These are phyloP conservation scores for Hiodon alosoides DNA, from an alignment of 2,113 vertebrate genomes.

Conservation along the genomic window DNA sequence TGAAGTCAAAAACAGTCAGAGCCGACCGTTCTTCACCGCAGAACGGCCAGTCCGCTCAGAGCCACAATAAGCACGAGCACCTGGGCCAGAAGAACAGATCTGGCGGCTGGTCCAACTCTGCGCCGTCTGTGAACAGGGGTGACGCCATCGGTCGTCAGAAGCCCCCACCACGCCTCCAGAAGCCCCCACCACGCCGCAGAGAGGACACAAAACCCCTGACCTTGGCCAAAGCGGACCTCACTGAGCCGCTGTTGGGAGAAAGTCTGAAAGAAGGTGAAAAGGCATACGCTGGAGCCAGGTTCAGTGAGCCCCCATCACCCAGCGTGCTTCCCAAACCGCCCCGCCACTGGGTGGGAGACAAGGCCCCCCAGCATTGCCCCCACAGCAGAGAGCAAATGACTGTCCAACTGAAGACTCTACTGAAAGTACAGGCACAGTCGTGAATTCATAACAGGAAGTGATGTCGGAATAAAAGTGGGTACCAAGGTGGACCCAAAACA, in stretches of 20 bases:
- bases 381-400: constrained; percentile 80
- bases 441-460: constrained; percentile 23
- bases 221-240: constrained; percentile 53
- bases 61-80: constrained; percentile 65
- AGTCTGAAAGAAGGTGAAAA: constrained; percentile 72
- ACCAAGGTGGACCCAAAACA: constrained; percentile 19
- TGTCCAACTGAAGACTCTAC: constrained; percentile 82
- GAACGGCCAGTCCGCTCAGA: constrained; percentile 57
- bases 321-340: constrained; percentile 92
- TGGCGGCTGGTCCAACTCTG: constrained; percentile 45
- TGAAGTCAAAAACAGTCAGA: constrained; percentile 76
- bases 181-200: constrained; percentile 49
- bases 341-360: constrained; percentile 84
- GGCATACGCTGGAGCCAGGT: constrained; percentile 88
- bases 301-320: constrained; percentile 90
- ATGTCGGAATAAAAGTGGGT: not conserved
- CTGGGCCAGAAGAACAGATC: constrained; percentile 63
- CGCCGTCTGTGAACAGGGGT: constrained; percentile 55
- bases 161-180: constrained; percentile 51
- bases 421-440: constrained; percentile 75
- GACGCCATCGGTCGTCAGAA: constrained; percentile 65
- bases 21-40: constrained; percentile 63
- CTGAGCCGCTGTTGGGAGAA: constrained; percentile 51
- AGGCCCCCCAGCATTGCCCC: constrained; percentile 55
- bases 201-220: constrained; percentile 70